Evolutionary conservation across 1,140 invertebrate genomes (phyloP).

Genomic region (Pachypeltis micranthus): DNA sequence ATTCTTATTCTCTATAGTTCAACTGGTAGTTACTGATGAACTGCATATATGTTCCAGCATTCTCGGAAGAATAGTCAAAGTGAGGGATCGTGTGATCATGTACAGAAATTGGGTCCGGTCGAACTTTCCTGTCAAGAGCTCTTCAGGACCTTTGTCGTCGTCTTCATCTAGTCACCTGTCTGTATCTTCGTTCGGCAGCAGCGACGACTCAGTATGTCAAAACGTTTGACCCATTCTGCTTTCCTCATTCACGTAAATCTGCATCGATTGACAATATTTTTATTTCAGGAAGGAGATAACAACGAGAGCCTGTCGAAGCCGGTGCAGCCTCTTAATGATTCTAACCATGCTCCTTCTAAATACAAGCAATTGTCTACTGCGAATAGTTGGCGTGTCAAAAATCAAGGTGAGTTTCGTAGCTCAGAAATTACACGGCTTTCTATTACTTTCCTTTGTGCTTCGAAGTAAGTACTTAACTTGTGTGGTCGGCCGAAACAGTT

Average conservation of each 20-base stretch:
- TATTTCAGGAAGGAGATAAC: not conserved
- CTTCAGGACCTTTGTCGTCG: constrained; percentile 4
- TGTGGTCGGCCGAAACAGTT: no score
- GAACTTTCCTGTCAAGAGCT: constrained; percentile 38
- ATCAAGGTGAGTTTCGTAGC: not conserved
- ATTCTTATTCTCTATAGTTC: no score
- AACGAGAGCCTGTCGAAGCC: not conserved
- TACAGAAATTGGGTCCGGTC: constrained; percentile 69
- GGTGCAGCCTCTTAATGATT: not conserved
- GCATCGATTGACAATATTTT: not conserved
- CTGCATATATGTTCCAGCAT: constrained; percentile 52
- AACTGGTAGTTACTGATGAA: no score
- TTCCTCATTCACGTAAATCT: not conserved
- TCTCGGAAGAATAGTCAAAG: constrained; percentile 77
- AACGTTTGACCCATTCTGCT: not conserved
- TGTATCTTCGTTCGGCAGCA: constrained; percentile 21
- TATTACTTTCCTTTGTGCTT: not conserved
- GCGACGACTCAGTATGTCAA: constrained; percentile 24
- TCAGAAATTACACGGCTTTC: not conserved
- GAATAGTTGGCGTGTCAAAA: not conserved
- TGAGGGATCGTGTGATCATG: constrained; percentile 86
- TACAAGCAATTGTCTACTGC: not conserved
- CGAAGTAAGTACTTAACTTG: no score
- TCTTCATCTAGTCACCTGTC: constrained; percentile 18
- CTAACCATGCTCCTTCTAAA: not conserved